Conservation (phyloP, 2,888 invertebrate genomes). For the Cetonia aurata region DNA sequence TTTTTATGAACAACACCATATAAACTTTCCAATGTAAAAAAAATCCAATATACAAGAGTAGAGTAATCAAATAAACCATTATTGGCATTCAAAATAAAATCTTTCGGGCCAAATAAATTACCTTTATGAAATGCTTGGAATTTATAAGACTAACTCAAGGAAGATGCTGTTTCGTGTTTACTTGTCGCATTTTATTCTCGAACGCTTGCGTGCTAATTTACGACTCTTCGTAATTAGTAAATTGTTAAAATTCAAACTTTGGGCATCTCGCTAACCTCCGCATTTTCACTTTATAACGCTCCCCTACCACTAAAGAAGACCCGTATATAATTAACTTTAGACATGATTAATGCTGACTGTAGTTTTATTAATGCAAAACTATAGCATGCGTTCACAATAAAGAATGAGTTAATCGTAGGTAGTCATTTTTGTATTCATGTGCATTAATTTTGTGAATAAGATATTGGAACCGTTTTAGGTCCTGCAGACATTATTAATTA, state of each 20-base stretch:
- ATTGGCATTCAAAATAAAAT: no score
- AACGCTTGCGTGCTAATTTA: slow-evolving; percentile 50
- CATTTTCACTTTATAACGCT: slow-evolving; percentile 16
- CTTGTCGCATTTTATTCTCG: slow-evolving; percentile 22
- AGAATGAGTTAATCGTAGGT: slow-evolving; percentile 20
- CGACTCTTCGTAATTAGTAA: slow-evolving; percentile 51
- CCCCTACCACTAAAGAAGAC: slow-evolving; percentile 13
- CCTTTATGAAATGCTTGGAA: no score
- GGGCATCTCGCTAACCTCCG: slow-evolving; percentile 8
- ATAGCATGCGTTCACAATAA: slow-evolving; percentile 1
- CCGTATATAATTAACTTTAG: slow-evolving; percentile 37
- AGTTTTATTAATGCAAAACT: slow-evolving; percentile 24
- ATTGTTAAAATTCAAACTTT: slow-evolving; percentile 49
- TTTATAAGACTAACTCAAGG: no score
- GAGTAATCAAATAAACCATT: no score
- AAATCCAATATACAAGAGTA: no score
- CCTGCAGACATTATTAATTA: no score
- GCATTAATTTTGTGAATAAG: no score
- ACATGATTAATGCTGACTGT: slow-evolving; percentile 36
- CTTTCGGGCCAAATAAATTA: no score
- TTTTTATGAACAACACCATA: no score
- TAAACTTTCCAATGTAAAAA: not conserved
- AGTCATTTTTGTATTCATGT: no score
- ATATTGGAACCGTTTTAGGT: no score
- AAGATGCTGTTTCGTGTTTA: slow-evolving; percentile 2